Base-by-base conservation (phyloP, 2,113 vertebrate genomes). In the Aphyosemion australe region DNA sequence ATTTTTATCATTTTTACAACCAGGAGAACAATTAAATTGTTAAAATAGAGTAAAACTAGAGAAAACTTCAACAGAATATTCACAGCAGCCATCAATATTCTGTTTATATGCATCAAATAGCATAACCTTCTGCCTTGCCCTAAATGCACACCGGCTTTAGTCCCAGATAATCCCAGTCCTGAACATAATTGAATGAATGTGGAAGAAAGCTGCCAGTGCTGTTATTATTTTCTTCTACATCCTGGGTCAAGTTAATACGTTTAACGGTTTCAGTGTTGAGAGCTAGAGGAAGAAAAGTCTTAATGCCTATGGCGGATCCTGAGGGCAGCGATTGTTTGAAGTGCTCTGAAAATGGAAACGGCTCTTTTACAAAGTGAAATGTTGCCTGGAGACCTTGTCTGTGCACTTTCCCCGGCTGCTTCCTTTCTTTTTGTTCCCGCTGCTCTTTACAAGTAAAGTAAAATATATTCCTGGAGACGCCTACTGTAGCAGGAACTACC, bases 241-340 rank as follows among this genome's bases (percentile, higher is more conserved):
- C 16, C 12, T 67, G 19, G 26, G 43, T 55, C n/a, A 15, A 49
- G 14, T 65, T 74, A 48, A 58, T 65, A 78, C 82, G 66, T 83
- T 73, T 74, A 67, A 37, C 43, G 50, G 69, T 72, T 69, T 74
- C 31, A 32, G 8, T 37, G 39, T 56, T 54, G 21, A 60, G 32
- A 73, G 47, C 49, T 34, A 42, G 41, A 63, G 51, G 56, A 61
- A 56, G 39, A 60, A 61, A 76, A 59, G 63, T 39, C 47, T 61
- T n/a, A 61, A 69, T 37, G 83, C 80, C 58, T 19, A 1, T 41
- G 72, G 80, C 61, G 5, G 52, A 72, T 74, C 83, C 84, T 75
- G 42, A 62, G 74, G 87, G 74, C 78, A 76, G 56, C 5, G 39
- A 72, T 72, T 78, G 78, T 78, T 69, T 72, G 73, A 73, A 79